These are phyloP conservation scores for Actias luna DNA, from an alignment of 2,888 invertebrate genomes.

Conservation along the genomic window DNA sequence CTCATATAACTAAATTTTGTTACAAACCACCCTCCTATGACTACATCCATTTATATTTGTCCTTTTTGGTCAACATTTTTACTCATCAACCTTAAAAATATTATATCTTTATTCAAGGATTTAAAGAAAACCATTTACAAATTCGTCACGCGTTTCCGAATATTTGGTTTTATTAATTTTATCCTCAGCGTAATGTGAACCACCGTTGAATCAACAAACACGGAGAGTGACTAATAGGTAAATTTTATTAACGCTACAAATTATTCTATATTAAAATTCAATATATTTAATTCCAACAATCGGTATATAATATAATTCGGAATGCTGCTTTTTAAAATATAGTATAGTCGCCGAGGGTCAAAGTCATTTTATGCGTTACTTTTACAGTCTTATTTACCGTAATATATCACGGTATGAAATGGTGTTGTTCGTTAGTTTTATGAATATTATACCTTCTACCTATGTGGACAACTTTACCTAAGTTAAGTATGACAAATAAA, in stretches of 20 bases:
- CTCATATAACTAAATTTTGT: too few relatives aligned
- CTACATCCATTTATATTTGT: not conserved
- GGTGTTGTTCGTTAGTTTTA: not conserved
- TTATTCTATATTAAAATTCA: not conserved
- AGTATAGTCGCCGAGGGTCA: not conserved
- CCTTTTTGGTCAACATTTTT: not conserved
- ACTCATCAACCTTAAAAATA: not conserved
- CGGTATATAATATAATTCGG: not conserved
- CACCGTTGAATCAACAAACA: not conserved
- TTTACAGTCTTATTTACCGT: not conserved
- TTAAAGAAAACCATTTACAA: not conserved
- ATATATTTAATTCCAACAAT: not conserved
- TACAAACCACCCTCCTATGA: too few relatives aligned
- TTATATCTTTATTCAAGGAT: not conserved
- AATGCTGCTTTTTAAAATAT: not conserved
- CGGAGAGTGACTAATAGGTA: slow-evolving; percentile 1
- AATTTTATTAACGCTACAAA: not conserved
- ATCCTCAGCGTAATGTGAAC: not conserved
- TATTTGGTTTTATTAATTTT: not conserved
- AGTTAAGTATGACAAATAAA: too few relatives aligned
- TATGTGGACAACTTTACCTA: too few relatives aligned
- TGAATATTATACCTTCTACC: not conserved
- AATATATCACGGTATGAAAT: not conserved
- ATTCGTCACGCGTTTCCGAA: not conserved
- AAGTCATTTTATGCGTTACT: not conserved